Base-by-base conservation (phyloP, 2,888 invertebrate species). In the Cordylochernes scorpioides region DNA sequence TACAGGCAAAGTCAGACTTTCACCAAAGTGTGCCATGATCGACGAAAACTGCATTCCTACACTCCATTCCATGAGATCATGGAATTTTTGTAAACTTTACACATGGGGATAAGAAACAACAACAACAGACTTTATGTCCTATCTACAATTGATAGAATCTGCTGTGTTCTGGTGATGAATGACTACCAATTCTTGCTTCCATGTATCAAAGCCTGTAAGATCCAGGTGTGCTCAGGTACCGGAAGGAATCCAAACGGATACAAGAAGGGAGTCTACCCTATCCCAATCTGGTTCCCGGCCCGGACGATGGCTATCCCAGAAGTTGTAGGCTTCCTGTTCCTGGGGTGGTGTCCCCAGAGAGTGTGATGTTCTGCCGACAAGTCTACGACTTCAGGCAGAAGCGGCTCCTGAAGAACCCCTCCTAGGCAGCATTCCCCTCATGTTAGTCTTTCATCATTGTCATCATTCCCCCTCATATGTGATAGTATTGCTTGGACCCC, bases 361-460 rank as follows among this genome's bases (percentile, higher is more conserved):
- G 80, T 53, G 75, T 91, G 24, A 75, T 88, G 53, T 78, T 84
- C 61, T 88, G 88, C 56, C 70, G 84, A 26, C 71, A 77, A 44
- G 74, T 88, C 35, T 91, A 88, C 60, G 88, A 91, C 58, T 84
- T 80, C 59, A 65, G 84, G 44, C 72, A 77, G 46, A 82, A 78
- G 50, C 62, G 72, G 45, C 64, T 72, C 24, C 22, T 37, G n/a
- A 37, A 37, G 17, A 37, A 37, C 16, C 37, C 37, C 10, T 22
- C 35, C n/a, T n/a, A n/a, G n/a, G n/a, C n/a, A n/a, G n/a, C n/a
- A n/a, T n/a, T n/a, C n/a, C n/a, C n/a, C n/a, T n/a, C n/a, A n/a
- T n/a, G n/a, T n/a, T n/a, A n/a, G n/a, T n/a, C n/a, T n/a, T n/a
- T n/a, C n/a, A n/a, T n/a, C n/a, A n/a, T n/a, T n/a, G n/a, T n/a